phyloP scores from a whole-genome alignment of 2,113 vertebrate genomes.

The Gymnarchus niloticus region DNA sequence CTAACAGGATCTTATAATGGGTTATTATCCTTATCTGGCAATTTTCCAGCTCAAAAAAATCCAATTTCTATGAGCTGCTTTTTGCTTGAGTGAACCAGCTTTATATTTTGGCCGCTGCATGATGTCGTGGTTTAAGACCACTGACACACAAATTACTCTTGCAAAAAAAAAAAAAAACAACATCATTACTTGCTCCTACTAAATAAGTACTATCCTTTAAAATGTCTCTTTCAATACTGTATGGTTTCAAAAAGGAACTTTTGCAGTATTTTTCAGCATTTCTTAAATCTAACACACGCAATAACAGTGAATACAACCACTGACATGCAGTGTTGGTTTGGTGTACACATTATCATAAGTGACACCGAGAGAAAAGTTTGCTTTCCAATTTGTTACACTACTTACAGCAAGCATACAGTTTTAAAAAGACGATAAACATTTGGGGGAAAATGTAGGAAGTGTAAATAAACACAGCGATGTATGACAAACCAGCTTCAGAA shows the following conservation, averaged over 20 bases:
- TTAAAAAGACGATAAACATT: not conserved
- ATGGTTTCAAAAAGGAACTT: not conserved
- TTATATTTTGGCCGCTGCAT: not conserved
- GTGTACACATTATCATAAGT: not conserved
- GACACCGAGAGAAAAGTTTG: not conserved
- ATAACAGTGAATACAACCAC: not conserved
- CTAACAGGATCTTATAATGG: constrained; percentile 22
- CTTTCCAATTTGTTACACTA: not conserved
- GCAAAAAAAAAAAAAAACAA: too few species aligned
- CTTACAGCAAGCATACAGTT: not conserved
- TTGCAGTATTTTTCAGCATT: not conserved
- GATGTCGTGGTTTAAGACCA: not conserved
- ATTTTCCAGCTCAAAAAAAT: not conserved
- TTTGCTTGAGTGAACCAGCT: not conserved
- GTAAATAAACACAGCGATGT: not conserved
- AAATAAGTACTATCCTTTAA: too few species aligned
- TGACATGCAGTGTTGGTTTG: not conserved
- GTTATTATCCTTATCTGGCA: not conserved
- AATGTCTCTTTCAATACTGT: too few species aligned
- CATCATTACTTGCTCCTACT: too few species aligned
- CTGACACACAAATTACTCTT: too few species aligned
- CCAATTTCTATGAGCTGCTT: not conserved
- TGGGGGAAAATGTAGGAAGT: not conserved
- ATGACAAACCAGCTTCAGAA: not conserved
- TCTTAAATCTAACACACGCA: not conserved